Conservation (phyloP, 92 coral and sea anemone species). For the Paramuricea clavata region DNA sequence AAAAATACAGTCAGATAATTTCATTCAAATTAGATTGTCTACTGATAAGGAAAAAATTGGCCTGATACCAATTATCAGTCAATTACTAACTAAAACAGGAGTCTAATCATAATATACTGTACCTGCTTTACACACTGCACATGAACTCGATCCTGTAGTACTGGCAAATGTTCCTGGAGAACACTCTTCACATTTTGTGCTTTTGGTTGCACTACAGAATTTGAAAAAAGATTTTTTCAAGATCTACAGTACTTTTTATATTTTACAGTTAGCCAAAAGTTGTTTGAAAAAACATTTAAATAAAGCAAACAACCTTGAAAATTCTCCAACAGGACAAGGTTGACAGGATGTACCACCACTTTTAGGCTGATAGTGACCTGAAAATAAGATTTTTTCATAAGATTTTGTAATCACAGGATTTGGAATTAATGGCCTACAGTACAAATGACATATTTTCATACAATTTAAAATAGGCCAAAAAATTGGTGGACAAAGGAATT, state of each 20-base stretch:
- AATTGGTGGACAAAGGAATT: no score
- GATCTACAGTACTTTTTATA: neutral
- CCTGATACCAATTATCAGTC: no score
- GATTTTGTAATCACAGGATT: no score
- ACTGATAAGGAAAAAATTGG: no score
- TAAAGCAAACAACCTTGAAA: constrained; percentile 9
- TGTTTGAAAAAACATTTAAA: neutral
- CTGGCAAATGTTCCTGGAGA: constrained; percentile 10
- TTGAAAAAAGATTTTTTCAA: no score
- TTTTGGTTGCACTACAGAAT: neutral
- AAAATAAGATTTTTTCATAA: neutral
- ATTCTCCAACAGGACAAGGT: constrained; percentile 31
- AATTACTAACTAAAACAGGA: no score
- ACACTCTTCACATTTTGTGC: constrained; percentile 5
- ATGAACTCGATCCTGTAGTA: neutral
- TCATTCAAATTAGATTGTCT: no score
- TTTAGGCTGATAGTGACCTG: neutral
- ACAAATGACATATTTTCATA: no score
- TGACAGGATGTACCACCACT: neutral
- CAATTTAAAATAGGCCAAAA: no score
- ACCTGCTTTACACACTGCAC: neutral
- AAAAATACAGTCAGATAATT: no score
- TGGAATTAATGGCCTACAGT: no score
- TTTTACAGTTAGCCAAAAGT: neutral
- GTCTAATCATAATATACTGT: no score